These are phyloP conservation scores for Lipotes vexillifer DNA, from an alignment of 2,113 vertebrate species.

Conservation along the genomic window DNA sequence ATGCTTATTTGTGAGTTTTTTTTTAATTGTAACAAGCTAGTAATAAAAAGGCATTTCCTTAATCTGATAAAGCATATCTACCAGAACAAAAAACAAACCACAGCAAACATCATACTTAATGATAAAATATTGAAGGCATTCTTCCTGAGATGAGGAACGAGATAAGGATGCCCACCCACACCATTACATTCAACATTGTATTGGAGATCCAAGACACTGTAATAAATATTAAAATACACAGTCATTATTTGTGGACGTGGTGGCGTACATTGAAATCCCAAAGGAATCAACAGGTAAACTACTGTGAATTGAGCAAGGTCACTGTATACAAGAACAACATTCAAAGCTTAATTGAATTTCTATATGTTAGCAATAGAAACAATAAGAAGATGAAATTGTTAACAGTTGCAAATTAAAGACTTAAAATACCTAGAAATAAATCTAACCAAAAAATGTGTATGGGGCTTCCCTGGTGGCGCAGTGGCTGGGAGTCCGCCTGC, in stretches of 20 bases:
- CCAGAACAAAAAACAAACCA: background rate
- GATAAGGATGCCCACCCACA: background rate
- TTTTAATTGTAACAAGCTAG: background rate
- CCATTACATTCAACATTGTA: background rate
- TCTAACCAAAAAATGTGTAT: background rate
- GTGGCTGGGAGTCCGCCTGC: too few relatives aligned
- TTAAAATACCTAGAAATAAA: background rate
- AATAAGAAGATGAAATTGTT: background rate
- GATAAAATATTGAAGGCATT: too few relatives aligned
- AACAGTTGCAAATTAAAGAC: background rate
- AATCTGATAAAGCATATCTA: background rate
- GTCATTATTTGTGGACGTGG: background rate
- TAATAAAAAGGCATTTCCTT: background rate
- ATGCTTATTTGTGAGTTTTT: background rate
- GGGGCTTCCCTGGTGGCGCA: too few relatives aligned
- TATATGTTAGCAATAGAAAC: background rate
- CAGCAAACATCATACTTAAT: too few relatives aligned
- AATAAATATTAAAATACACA: background rate
- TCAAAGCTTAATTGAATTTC: background rate
- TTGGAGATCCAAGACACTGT: background rate
- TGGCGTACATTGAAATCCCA: background rate
- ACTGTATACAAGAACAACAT: background rate
- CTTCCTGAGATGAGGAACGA: too few relatives aligned
- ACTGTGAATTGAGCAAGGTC: background rate
- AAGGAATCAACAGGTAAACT: background rate